These are phyloP conservation scores for Brachionus rotundiformis DNA, from an alignment of 1,140 invertebrate genomes.

Conservation along the genomic window DNA sequence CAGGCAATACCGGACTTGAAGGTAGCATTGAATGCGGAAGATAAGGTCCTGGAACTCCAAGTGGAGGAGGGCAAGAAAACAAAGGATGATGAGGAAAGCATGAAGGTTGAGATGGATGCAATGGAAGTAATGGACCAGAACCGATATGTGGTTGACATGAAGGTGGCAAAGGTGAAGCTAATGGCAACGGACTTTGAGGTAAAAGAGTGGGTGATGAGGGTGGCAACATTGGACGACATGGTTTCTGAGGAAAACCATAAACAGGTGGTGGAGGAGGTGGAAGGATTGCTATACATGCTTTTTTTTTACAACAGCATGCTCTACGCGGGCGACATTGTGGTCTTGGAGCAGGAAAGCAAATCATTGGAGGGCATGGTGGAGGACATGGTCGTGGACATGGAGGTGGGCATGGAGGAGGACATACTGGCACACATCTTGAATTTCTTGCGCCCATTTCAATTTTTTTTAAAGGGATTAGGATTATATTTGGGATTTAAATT, in stretches of 20 bases:
- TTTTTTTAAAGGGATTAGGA: not conserved
- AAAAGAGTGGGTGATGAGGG: not conserved
- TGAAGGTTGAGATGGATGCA: not conserved
- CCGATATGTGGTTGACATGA: not conserved
- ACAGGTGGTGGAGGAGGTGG: constrained; percentile 12
- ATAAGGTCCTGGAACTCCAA: not conserved
- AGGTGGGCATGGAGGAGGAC: not conserved
- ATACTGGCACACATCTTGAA: not conserved
- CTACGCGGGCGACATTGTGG: not conserved
- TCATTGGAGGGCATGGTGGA: not conserved
- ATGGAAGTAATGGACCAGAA: not conserved
- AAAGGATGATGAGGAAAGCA: not conserved
- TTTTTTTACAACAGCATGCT: not conserved
- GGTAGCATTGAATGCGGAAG: not conserved
- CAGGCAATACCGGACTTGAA: not conserved
- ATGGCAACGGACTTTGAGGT: not conserved
- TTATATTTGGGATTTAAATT: not conserved
- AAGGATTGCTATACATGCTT: not conserved
- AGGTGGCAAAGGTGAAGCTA: not conserved
- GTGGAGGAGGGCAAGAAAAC: not conserved
- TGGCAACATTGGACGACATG: not conserved
- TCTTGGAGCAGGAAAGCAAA: constrained; percentile 11
- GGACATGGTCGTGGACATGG: not conserved
- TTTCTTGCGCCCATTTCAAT: constrained; percentile 24
- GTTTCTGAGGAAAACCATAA: not conserved